A percentile compares a stretch with the other conserved stretches of the same genome.
Evolutionary conservation across 2,888 invertebrate species (phyloP).

Genomic region (Yponomeuta plumbellus): DNA sequence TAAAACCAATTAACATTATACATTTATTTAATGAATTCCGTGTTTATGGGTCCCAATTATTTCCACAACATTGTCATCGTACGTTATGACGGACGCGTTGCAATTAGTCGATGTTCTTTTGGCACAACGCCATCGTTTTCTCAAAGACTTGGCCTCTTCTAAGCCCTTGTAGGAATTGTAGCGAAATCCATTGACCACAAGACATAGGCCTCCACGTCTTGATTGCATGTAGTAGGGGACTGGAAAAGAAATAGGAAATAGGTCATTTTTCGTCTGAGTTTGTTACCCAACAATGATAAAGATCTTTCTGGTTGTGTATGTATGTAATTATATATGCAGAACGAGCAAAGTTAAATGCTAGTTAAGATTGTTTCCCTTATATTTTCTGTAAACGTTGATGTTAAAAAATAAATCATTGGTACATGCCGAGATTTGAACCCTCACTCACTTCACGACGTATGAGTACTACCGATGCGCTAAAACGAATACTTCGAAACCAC

Average conservation of each 20-base stretch:
- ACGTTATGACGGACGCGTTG: neutral
- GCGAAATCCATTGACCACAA: constrained; percentile 4
- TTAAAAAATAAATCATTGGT: no score
- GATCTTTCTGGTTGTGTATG: no score
- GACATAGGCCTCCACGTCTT: neutral
- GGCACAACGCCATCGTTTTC: constrained; percentile 2
- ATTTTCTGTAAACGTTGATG: no score
- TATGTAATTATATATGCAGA: no score
- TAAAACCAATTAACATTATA: neutral
- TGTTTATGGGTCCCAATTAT: constrained; percentile 43
- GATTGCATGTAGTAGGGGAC: neutral
- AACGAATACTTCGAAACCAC: no score
- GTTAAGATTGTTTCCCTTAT: no score
- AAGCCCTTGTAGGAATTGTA: neutral
- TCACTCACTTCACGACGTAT: no score
- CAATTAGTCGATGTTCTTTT: neutral
- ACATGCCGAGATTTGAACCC: no score
- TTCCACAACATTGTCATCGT: neutral
- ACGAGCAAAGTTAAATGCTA: no score
- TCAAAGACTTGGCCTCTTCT: neutral
- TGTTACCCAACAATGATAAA: no score
- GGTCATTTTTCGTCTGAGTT: neutral
- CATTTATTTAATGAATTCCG: constrained; percentile 1
- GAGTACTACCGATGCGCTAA: no score
- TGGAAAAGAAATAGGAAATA: neutral